phyloP scores from a whole-genome alignment of 2,113 vertebrate species.

The Apodemus sylvaticus region DNA sequence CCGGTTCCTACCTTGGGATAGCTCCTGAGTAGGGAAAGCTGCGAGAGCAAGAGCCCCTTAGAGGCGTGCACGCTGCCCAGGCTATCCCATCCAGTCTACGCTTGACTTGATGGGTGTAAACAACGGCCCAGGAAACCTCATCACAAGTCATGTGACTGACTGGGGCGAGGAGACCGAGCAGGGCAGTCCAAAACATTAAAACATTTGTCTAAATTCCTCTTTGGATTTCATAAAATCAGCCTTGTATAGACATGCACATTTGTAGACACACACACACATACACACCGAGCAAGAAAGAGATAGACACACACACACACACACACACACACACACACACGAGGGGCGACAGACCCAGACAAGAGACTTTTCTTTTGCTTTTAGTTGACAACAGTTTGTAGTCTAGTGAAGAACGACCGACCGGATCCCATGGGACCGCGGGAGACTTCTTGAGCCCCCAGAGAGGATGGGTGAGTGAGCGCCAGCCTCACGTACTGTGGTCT shows the following conservation, averaged over 20 bases:
- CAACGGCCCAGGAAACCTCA: neutral
- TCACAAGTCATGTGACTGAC: neutral
- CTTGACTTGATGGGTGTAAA: neutral
- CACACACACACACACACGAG: neutral
- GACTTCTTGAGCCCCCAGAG: neutral
- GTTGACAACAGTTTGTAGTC: neutral
- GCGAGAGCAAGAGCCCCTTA: neutral
- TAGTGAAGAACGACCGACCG: neutral
- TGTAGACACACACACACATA: neutral
- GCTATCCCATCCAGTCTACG: neutral
- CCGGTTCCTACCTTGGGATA: neutral
- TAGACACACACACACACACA: neutral
- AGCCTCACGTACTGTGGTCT: neutral
- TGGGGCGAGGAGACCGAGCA: neutral
- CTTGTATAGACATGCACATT: neutral
- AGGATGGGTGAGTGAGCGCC: neutral
- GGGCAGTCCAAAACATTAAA: neutral
- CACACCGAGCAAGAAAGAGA: neutral
- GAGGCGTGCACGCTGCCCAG: neutral
- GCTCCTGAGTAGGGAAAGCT: neutral
- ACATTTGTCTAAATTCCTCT: neutral
- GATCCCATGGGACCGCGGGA: neutral
- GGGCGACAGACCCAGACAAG: neutral
- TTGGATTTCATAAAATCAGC: neutral
- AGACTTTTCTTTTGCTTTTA: neutral